Percentiles rank a stretch among this genome's conserved stretches.
Conservation (phyloP, 1,140 invertebrate species). For the Cydia splendana region DNA sequence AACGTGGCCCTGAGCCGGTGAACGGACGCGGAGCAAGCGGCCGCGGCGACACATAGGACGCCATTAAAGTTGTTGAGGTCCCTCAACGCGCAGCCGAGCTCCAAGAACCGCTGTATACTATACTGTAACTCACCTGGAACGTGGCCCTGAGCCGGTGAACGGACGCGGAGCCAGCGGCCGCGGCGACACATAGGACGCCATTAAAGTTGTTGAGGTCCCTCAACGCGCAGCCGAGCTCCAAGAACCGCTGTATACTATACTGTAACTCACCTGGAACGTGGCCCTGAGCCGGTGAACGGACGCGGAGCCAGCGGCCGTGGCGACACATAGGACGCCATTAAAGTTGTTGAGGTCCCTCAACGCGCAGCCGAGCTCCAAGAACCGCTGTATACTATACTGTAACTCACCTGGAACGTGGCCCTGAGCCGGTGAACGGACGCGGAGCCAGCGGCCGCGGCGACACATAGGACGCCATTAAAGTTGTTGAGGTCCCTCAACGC, state of each 20-base stretch:
- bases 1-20: conserved; percentile 93
- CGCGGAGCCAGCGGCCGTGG: conserved; percentile 95
- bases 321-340: conserved; percentile 95
- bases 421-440: conserved; percentile 95
- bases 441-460: conserved; percentile 95
- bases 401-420: conserved; percentile 79
- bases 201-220: conserved; percentile 89
- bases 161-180: conserved; percentile 95
- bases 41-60: conserved; percentile 95
- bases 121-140: neutral
- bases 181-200: conserved; percentile 91
- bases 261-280: conserved; percentile 88
- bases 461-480: conserved; percentile 89
- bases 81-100: conserved; percentile 94
- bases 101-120: conserved; percentile 57
- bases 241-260: no score
- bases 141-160: conserved; percentile 94
- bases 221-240: conserved; percentile 88
- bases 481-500: conserved; percentile 91
- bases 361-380: conserved; percentile 93
- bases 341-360: conserved; percentile 88
- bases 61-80: conserved; percentile 84
- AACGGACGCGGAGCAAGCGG: conserved; percentile 96
- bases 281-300: conserved; percentile 86
- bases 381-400: no score